Percentiles rank a stretch among this genome's conserved stretches.
These are phyloP conservation scores for Passer montanus DNA, from an alignment of 2,113 vertebrate species.

Conservation along the genomic window DNA sequence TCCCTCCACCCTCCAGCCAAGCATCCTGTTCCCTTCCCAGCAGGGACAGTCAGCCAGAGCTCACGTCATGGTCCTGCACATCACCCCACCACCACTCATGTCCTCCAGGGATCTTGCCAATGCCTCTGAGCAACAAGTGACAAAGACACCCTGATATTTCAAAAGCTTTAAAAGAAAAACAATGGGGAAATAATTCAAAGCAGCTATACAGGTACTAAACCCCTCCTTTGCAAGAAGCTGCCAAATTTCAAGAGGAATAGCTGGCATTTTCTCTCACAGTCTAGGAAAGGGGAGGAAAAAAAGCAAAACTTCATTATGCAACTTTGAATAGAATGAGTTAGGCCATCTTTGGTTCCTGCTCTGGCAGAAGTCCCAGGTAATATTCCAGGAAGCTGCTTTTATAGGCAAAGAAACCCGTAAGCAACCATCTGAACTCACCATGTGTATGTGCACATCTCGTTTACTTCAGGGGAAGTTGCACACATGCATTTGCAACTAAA, in stretches of 20 bases:
- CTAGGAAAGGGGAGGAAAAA: neutral
- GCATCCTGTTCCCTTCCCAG: neutral
- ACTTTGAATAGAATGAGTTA: neutral
- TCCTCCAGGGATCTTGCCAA: constrained; percentile 15
- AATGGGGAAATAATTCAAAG: constrained; percentile 17
- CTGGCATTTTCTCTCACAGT: neutral
- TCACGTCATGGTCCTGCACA: neutral
- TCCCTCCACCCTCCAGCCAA: neutral
- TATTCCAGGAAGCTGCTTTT: constrained; percentile 30
- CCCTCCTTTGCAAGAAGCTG: neutral
- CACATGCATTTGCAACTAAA: neutral
- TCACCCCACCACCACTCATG: neutral
- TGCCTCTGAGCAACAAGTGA: neutral
- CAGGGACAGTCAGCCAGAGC: neutral
- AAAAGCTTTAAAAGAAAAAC: neutral
- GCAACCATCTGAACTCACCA: neutral
- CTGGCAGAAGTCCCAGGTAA: constrained; percentile 30
- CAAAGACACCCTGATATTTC: neutral
- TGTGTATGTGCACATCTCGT: neutral
- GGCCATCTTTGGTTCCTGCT: neutral
- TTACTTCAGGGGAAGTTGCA: neutral
- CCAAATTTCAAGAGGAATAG: neutral
- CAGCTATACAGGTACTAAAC: neutral
- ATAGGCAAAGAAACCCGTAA: neutral
- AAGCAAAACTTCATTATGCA: neutral